These are phyloP conservation scores for Nasonia vitripennis DNA, from an alignment of 1,140 invertebrate species.

Conservation along the genomic window DNA sequence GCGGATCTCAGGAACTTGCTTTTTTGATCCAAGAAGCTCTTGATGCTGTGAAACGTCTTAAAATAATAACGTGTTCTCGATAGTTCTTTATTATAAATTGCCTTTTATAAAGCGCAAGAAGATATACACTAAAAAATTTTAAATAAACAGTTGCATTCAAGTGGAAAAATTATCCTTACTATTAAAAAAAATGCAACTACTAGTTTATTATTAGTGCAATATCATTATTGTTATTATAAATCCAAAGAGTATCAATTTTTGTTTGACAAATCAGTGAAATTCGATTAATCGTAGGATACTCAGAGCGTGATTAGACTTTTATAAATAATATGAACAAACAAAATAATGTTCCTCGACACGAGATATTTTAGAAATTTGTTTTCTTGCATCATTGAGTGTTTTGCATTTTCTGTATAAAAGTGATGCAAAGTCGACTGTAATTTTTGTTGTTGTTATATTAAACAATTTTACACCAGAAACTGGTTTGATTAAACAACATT, in stretches of 20 bases:
- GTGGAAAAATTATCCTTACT: not conserved
- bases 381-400: conserved; percentile 29
- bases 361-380: conserved; percentile 12
- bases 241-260: conserved; percentile 20
- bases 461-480: conserved; percentile 30
- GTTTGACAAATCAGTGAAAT: not conserved
- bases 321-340: not conserved
- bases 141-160: not conserved
- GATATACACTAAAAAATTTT: not conserved
- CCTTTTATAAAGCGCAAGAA: conserved; percentile 29
- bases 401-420: not conserved
- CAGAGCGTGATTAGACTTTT: not conserved
- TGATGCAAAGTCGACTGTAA: conserved; percentile 2
- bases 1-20: conserved; percentile 12
- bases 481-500: not conserved
- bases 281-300: not conserved
- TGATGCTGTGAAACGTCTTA: conserved; percentile 22
- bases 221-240: not conserved
- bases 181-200: conserved; percentile 12
- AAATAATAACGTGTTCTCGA: conserved; percentile 12
- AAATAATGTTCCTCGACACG: conserved; percentile 10
- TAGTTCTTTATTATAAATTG: conserved; percentile 25
- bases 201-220: not conserved
- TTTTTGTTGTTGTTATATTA: conserved; percentile 20
- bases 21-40: conserved; percentile 18